Percentiles rank a stretch among this genome's conserved stretches.
These are phyloP conservation scores for Plestiodon gilberti DNA, from an alignment of 2,113 vertebrate species.

Conservation along the genomic window DNA sequence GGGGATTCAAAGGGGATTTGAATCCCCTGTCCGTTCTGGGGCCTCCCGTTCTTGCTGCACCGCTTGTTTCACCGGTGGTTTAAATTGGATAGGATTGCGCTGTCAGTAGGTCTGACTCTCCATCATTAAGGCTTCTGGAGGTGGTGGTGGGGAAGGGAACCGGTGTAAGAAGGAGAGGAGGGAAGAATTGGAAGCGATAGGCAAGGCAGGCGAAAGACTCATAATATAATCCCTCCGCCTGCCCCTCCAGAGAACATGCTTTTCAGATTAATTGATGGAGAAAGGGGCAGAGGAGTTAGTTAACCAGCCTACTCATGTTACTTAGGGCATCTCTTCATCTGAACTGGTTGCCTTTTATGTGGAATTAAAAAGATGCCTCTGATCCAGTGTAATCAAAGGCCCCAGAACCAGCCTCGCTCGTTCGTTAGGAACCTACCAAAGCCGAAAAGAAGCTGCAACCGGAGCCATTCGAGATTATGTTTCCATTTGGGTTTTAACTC, in stretches of 20 bases:
- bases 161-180: background rate
- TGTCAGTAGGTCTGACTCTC: background rate
- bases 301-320: slow-evolving; percentile 64
- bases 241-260: slow-evolving; percentile 50
- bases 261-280: slow-evolving; percentile 69
- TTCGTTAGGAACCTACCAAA: slow-evolving; percentile 29
- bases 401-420: background rate
- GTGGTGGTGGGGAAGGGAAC: accelerated
- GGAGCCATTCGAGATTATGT: slow-evolving; percentile 21
- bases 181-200: background rate
- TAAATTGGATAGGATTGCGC: too few species aligned
- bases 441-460: slow-evolving; percentile 7
- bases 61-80: too few species aligned
- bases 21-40: too few species aligned
- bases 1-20: too few species aligned
- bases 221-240: background rate
- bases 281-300: slow-evolving; percentile 55
- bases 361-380: slow-evolving; percentile 50
- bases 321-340: slow-evolving; percentile 58
- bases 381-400: slow-evolving; percentile 53
- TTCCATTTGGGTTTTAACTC: slow-evolving; percentile 37
- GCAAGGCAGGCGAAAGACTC: background rate
- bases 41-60: too few species aligned
- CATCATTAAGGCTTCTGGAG: background rate
- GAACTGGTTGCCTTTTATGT: slow-evolving; percentile 37